Base-by-base conservation (phyloP, 2,888 invertebrate species). In the Apamea epomidion region DNA sequence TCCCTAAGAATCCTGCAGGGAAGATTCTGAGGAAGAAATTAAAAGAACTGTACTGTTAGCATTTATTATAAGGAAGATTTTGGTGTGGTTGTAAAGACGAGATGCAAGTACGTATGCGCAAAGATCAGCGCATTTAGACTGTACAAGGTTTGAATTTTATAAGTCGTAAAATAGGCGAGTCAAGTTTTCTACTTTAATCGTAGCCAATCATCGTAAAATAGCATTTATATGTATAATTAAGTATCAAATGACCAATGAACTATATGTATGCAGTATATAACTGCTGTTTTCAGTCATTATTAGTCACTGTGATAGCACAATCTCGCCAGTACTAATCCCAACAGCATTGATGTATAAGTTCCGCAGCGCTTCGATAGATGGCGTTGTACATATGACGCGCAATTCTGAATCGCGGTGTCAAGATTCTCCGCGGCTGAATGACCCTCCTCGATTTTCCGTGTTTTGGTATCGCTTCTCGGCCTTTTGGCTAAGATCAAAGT, bases 1-100 rank as follows among this genome's bases (percentile, higher is more conserved):
- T 99, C 89, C 99, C 99, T 0, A 98, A 98, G 93, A 98, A 97
- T 87, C 94, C 98, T 0, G 97, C 98, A 0, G 99, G 99, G 6
- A 99, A 99, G 95, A 98, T 99, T 86, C 93, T 99, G 78, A 97
- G 98, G 84, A 97, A 97, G 86, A 95, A 97, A 72, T 93, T 98
- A 83, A 97, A 97, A 90, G 95, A 94, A 72, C 92, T 94, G 89
- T 96, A 95, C 90, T 94, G 91, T 81, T 91, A 91, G 82, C 65
- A 67, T 71, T 54, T 42, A 54, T 75, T 58, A n/a, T 64, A 54
- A 37, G 25, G 12, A 10, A 48, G 14, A 18, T 18, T 25, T n/a
- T 14, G 12, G 45, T 25, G 16, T 45, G 42, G 4, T 58, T 64
- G 48, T 71, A 21, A 45, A 32, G 10, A 54, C 3, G 42, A 83